phyloP scores from a whole-genome alignment of 1,140 invertebrate species.

The Polypedilum pembai region DNA sequence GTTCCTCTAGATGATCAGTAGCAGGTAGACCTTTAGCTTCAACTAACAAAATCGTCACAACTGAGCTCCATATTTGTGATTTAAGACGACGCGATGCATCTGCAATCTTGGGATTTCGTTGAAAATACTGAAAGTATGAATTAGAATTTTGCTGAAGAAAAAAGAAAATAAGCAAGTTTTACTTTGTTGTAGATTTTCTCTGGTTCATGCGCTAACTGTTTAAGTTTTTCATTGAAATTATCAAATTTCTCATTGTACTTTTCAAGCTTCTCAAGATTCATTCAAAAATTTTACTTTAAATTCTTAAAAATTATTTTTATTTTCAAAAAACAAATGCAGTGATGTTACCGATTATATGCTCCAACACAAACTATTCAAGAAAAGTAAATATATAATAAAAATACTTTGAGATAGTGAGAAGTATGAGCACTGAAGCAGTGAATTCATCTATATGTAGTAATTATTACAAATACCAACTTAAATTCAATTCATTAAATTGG shows the following conservation, averaged over 20 bases:
- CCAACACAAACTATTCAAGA: not conserved
- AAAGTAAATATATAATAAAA: not conserved
- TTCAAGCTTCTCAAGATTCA: slow-evolving; percentile 4
- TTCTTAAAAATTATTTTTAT: not conserved
- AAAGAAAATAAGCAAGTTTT: not conserved
- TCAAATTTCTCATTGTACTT: not conserved
- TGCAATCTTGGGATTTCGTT: slow-evolving; percentile 63
- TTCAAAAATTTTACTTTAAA: not conserved
- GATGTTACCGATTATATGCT: not conserved
- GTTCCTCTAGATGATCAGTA: slow-evolving; percentile 89
- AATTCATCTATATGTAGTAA: not conserved
- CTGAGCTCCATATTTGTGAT: slow-evolving; percentile 89
- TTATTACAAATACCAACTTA: no score
- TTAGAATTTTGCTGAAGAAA: not conserved
- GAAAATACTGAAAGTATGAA: slow-evolving; percentile 61
- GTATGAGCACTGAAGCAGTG: not conserved
- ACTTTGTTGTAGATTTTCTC: slow-evolving; percentile 26
- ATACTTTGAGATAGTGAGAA: not conserved
- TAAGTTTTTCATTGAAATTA: not conserved
- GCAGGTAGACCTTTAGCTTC: slow-evolving; percentile 86
- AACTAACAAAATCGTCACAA: slow-evolving; percentile 91
- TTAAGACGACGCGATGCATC: slow-evolving; percentile 75
- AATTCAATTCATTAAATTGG: no score
- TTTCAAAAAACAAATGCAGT: not conserved
- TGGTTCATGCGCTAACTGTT: not conserved